Conservation (phyloP, 2,113 vertebrate species). For the Dipodomys merriami region DNA sequence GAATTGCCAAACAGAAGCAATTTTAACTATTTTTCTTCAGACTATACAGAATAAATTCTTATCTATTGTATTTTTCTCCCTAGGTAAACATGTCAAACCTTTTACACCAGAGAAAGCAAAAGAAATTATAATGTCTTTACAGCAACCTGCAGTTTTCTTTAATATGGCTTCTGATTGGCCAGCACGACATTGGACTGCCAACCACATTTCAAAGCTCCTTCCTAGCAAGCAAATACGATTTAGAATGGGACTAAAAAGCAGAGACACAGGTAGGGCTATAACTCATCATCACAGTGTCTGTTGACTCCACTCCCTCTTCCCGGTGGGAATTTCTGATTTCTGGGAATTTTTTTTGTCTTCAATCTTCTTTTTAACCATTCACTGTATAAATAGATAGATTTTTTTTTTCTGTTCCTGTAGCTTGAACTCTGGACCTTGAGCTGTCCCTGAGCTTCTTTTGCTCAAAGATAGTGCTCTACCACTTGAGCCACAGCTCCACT, state of each 20-base stretch:
- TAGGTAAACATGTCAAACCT: conserved; percentile 88
- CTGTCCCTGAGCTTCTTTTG: too few relatives aligned
- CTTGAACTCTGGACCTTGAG: too few relatives aligned
- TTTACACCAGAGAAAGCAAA: conserved; percentile 90
- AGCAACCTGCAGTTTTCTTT: conserved; percentile 92
- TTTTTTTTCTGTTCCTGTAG: too few relatives aligned
- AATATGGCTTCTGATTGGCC: conserved; percentile 94
- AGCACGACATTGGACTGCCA: conserved; percentile 89
- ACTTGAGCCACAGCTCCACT: too few relatives aligned
- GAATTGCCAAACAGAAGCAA: conserved; percentile 23
- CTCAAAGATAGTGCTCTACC: too few relatives aligned
- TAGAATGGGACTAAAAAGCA: conserved; percentile 89
- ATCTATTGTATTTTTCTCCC: conserved; percentile 51
- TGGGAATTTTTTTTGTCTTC: conserved; percentile 17
- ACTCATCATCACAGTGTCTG: background rate
- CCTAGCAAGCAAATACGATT: conserved; percentile 88
- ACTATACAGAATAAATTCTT: conserved; percentile 45
- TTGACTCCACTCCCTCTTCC: background rate
- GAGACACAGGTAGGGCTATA: conserved; percentile 86
- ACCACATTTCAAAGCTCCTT: conserved; percentile 87
- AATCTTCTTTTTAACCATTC: conserved; percentile 26
- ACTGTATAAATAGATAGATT: background rate
- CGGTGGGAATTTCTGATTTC: background rate
- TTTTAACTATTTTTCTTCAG: conserved; percentile 59
- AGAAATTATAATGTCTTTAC: conserved; percentile 89